These are phyloP conservation scores for Styela plicata DNA, from an alignment of 23 tunicate species.

Conservation along the genomic window DNA sequence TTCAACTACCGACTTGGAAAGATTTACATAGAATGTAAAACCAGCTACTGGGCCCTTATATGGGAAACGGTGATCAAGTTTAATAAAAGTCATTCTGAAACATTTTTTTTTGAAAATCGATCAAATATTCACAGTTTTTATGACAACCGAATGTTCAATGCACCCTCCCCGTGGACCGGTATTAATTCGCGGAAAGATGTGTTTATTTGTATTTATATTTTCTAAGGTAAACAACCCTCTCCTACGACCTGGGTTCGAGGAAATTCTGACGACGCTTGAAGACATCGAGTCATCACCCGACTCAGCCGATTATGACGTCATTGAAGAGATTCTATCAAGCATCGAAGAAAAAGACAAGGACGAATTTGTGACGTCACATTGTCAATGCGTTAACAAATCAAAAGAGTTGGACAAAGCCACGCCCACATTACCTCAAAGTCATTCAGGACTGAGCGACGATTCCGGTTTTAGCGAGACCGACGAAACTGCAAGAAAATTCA, in stretches of 20 bases:
- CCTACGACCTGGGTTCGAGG: neutral
- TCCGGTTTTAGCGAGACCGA: constrained; percentile 1
- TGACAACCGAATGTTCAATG: too few relatives aligned
- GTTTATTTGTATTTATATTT: too few relatives aligned
- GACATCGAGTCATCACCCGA: neutral
- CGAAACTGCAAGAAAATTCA: neutral
- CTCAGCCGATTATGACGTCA: neutral
- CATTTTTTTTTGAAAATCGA: too few relatives aligned
- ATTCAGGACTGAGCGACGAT: constrained; percentile 11
- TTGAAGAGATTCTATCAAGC: neutral
- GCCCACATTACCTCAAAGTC: neutral
- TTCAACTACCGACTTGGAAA: too few relatives aligned
- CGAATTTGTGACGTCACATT: neutral
- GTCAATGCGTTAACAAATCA: neutral
- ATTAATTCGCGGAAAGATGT: too few relatives aligned
- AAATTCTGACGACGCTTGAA: neutral
- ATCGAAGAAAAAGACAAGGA: too few relatives aligned
- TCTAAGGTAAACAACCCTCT: constrained; percentile 1
- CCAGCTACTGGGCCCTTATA: too few relatives aligned
- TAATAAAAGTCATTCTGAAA: too few relatives aligned
- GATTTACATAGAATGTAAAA: too few relatives aligned
- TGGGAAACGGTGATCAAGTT: too few relatives aligned
- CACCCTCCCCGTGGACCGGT: too few relatives aligned
- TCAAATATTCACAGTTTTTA: too few relatives aligned
- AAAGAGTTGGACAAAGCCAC: neutral